Conservation (phyloP, 37 sponge, comb jelly and placozoan genomes). For the Ephydatia muelleri region DNA sequence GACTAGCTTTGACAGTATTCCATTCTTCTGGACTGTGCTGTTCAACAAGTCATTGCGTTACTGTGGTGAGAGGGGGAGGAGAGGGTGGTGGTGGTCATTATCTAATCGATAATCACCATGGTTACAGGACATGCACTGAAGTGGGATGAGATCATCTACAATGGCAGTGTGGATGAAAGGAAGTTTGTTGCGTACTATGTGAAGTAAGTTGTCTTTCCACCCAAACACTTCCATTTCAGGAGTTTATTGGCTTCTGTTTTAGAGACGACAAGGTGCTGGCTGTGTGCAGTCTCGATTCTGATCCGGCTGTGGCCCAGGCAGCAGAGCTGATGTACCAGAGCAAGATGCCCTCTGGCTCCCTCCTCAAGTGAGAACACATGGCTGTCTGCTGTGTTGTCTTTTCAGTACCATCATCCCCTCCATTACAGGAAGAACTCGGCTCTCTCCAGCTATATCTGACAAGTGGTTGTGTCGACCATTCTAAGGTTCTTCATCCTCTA, state of each 20-base stretch:
- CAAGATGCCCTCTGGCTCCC: slow-evolving; percentile 62
- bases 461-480: too few species aligned
- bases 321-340: slow-evolving; percentile 81
- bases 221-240: neutral
- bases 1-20: slow-evolving; percentile 72
- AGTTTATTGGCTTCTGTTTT: neutral
- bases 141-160: slow-evolving; percentile 82
- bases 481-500: too few species aligned
- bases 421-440: too few species aligned
- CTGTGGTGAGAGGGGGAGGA: slow-evolving; percentile 48
- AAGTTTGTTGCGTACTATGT: slow-evolving; percentile 85
- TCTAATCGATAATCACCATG: neutral
- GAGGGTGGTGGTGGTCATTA: neutral
- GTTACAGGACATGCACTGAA: slow-evolving; percentile 60
- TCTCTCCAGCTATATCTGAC: too few species aligned
- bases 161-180: slow-evolving; percentile 77
- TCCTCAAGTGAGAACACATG: slow-evolving; percentile 56
- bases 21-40: slow-evolving; percentile 94
- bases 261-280: slow-evolving; percentile 82
- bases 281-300: slow-evolving; percentile 64
- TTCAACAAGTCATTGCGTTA: slow-evolving; percentile 91
- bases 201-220: slow-evolving; percentile 37
- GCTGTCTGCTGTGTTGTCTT: too few species aligned
- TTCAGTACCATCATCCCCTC: too few species aligned
- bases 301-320: slow-evolving; percentile 74